These are phyloP conservation scores for Bursaphelenchus okinawaensis DNA, from an alignment of 2,888 invertebrate species.

Conservation along the genomic window DNA sequence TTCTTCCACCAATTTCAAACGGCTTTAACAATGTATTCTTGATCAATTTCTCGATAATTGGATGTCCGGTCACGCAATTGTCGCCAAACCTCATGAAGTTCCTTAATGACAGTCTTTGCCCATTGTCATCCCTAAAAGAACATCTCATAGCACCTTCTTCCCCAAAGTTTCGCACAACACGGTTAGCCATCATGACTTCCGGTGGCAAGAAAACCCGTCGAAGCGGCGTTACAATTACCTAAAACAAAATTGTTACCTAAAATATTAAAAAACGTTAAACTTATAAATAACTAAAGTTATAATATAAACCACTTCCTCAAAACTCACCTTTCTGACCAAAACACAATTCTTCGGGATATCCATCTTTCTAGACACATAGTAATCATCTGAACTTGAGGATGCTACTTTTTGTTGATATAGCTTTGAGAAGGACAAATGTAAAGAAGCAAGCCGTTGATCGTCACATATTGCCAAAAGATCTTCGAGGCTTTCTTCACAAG, in stretches of 20 bases:
- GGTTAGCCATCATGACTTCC: slow-evolving; percentile 56
- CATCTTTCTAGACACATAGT: slow-evolving; percentile 13
- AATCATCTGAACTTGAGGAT: slow-evolving; percentile 10
- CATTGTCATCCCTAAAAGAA: slow-evolving; percentile 42
- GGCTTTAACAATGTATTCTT: background rate
- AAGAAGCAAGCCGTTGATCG: slow-evolving; percentile 32
- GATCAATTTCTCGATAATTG: background rate
- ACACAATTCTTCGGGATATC: slow-evolving; percentile 26
- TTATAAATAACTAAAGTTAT: no score
- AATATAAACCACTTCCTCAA: no score
- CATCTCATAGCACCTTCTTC: slow-evolving; percentile 43
- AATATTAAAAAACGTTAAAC: background rate
- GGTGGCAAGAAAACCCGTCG: slow-evolving; percentile 49
- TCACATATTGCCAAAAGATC: slow-evolving; percentile 38
- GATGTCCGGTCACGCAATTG: background rate
- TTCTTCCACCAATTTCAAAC: slow-evolving; percentile 2
- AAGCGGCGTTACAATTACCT: slow-evolving; percentile 52
- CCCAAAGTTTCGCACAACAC: slow-evolving; percentile 46
- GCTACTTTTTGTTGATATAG: slow-evolving; percentile 22
- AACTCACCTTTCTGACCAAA: slow-evolving; percentile 28
- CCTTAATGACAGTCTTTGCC: slow-evolving; percentile 25
- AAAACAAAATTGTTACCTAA: slow-evolving; percentile 12
- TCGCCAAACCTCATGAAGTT: slow-evolving; percentile 22
- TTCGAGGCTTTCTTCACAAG: slow-evolving; percentile 41
- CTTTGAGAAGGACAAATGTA: slow-evolving; percentile 28